phyloP scores from a whole-genome alignment of 2,797 vertebrate species.

The Sebastes ruberrimus region DNA sequence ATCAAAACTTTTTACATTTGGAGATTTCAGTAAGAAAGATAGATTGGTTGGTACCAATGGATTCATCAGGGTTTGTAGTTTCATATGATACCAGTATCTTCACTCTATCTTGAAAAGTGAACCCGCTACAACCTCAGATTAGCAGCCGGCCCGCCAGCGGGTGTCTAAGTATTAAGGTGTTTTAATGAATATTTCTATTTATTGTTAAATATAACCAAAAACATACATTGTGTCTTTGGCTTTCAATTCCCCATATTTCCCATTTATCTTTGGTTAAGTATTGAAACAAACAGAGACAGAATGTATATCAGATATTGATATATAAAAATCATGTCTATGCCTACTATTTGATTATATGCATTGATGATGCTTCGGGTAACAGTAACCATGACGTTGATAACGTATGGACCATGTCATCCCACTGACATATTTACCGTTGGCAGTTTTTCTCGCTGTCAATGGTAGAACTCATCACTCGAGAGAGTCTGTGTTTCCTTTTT shows the following conservation, averaged over 20 bases:
- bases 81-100: too few species aligned
- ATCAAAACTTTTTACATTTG: too few species aligned
- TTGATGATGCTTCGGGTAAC: constrained; percentile 9
- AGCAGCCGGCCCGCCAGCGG: too few species aligned
- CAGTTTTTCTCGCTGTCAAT: constrained; percentile 16
- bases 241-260: neutral
- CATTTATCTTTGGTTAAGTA: neutral
- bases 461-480: constrained; percentile 18
- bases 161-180: fast-evolving
- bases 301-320: neutral
- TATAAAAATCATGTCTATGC: neutral
- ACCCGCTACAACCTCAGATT: too few species aligned
- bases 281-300: neutral
- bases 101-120: too few species aligned
- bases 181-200: neutral
- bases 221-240: neutral
- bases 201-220: neutral
- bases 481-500: constrained; percentile 56
- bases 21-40: too few species aligned
- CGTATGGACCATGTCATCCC: neutral
- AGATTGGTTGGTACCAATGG: too few species aligned
- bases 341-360: neutral
- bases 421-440: constrained; percentile 6
- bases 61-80: fast-evolving
- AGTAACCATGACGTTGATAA: neutral